A percentile compares a stretch with the other conserved stretches of the same genome.
phyloP scores from a whole-genome alignment of 2,888 invertebrate species.

The Linnaemya vulpina region DNA sequence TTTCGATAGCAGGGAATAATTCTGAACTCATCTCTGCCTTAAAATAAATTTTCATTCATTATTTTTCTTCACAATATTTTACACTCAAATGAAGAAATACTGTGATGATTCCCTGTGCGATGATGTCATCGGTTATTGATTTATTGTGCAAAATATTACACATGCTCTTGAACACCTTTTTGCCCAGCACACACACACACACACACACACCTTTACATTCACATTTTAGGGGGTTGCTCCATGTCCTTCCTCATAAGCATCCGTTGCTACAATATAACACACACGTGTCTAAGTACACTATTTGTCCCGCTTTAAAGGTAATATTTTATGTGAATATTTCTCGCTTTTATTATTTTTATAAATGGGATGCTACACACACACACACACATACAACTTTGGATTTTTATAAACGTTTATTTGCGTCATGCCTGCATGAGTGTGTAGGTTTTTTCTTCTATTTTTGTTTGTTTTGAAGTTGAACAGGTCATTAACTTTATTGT shows the following conservation, averaged over 20 bases:
- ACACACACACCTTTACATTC: neutral
- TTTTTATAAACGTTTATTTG: constrained; percentile 23
- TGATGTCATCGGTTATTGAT: constrained; percentile 74
- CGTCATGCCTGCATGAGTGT: neutral
- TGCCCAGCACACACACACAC: neutral
- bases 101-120: constrained; percentile 16
- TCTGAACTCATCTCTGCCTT: neutral
- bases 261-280: neutral
- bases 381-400: neutral
- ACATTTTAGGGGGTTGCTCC: neutral
- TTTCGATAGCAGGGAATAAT: neutral
- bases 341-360: constrained; percentile 1
- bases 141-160: constrained; percentile 43
- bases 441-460: neutral
- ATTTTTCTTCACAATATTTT: neutral
- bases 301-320: constrained; percentile 4
- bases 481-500: constrained; percentile 52
- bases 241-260: constrained; percentile 30
- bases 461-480: neutral
- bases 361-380: constrained; percentile 10
- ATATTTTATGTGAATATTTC: constrained; percentile 1
- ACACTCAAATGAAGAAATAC: neutral
- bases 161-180: constrained; percentile 1
- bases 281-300: constrained; percentile 45
- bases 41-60: constrained; percentile 27